phyloP scores from a whole-genome alignment of 2,797 vertebrate species.

The Macropus fuliginosus region DNA sequence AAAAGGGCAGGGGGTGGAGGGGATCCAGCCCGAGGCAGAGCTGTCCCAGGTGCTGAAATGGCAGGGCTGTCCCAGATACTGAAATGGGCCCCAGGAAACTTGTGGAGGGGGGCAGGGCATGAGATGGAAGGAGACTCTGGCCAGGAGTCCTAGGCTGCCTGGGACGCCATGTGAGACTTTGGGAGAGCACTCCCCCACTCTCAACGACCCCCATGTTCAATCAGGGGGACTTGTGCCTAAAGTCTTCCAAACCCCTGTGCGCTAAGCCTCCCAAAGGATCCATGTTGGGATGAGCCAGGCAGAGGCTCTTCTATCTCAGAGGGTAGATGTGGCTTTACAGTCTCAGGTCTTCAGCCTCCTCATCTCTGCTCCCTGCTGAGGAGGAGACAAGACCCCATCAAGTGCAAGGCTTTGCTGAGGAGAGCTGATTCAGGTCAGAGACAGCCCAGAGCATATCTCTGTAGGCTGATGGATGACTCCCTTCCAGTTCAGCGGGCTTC shows the following conservation, averaged over 20 bases:
- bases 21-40: no score
- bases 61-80: not conserved
- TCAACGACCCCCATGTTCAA: not conserved
- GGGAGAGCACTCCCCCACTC: no score
- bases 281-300: no score
- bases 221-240: not conserved
- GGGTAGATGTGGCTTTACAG: no score
- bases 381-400: not conserved
- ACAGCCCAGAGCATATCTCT: not conserved
- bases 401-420: slow-evolving; percentile 4
- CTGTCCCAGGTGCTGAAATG: not conserved
- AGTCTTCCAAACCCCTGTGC: not conserved
- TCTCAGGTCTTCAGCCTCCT: no score
- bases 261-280: not conserved
- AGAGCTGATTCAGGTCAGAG: not conserved
- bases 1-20: no score
- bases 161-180: not conserved
- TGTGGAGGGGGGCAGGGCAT: not conserved
- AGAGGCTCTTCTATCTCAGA: no score
- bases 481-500: not conserved
- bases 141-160: not conserved
- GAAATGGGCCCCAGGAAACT: not conserved
- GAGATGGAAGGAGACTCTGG: not conserved
- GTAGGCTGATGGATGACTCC: not conserved
- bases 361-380: no score